phyloP scores from a whole-genome alignment of 1,140 invertebrate genomes.

The Zaprionus lachaisei region DNA sequence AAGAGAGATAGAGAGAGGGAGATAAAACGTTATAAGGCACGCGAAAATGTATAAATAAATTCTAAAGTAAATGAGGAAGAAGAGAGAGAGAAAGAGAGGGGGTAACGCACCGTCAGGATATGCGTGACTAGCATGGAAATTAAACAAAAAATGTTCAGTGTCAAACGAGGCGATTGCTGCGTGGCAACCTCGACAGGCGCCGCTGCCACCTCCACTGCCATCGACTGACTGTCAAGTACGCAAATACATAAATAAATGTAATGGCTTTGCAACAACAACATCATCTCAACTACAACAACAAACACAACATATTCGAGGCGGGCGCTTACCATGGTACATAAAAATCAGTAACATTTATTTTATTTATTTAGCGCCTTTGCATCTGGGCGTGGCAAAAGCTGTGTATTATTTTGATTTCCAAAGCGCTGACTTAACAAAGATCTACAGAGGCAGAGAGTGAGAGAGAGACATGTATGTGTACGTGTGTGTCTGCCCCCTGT shows the following conservation, averaged over 20 bases:
- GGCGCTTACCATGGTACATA: no score
- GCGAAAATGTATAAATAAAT: slow-evolving; percentile 66
- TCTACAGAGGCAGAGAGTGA: slow-evolving; percentile 40
- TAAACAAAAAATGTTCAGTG: slow-evolving; percentile 62
- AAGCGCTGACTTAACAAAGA: slow-evolving; percentile 75
- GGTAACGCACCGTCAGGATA: slow-evolving; percentile 59
- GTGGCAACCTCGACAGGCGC: slow-evolving; percentile 45
- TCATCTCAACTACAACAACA: slow-evolving; percentile 12
- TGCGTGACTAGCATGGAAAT: slow-evolving; percentile 79
- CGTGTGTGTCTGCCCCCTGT: slow-evolving; percentile 1
- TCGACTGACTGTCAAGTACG: slow-evolving; percentile 5
- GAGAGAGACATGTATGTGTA: slow-evolving; percentile 17
- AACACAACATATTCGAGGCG: background rate
- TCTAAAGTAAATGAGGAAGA: slow-evolving; percentile 56
- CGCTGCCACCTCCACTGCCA: background rate
- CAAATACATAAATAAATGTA: slow-evolving; percentile 78
- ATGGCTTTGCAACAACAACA: slow-evolving; percentile 62
- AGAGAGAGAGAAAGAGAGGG: background rate
- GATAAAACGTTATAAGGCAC: slow-evolving; percentile 41
- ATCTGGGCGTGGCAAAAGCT: slow-evolving; percentile 49
- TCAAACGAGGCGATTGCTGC: slow-evolving; percentile 68
- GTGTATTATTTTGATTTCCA: slow-evolving; percentile 74
- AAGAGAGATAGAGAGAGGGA: background rate
- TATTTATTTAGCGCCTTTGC: slow-evolving; percentile 49
- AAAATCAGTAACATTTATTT: slow-evolving; percentile 70